These are phyloP conservation scores for Spatula versicolor DNA, from an alignment of 2,797 vertebrate species.

Conservation along the genomic window DNA sequence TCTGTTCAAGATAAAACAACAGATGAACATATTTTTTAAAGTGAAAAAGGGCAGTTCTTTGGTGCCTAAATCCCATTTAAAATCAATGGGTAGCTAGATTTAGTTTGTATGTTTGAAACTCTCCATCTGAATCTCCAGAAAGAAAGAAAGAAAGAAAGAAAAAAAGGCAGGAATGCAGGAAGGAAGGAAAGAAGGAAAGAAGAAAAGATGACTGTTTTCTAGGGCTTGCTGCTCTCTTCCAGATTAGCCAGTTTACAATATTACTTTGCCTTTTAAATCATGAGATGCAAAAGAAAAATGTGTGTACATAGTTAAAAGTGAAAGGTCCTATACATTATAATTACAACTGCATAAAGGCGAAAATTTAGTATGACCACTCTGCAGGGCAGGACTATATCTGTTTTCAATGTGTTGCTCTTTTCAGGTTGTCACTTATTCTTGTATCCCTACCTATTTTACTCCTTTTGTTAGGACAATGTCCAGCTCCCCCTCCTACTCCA, in stretches of 20 bases:
- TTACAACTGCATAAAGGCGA: neutral
- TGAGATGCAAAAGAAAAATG: neutral
- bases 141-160: neutral
- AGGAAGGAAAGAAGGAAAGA: neutral
- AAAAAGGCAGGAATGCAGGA: too few species aligned
- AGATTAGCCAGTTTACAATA: neutral
- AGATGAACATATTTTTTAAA: neutral
- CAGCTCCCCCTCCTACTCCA: neutral
- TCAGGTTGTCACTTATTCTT: neutral
- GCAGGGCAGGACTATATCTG: too few species aligned
- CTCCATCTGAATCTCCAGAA: neutral
- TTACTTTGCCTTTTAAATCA: neutral
- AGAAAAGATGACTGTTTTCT: neutral
- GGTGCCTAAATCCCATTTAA: neutral
- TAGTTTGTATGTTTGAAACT: neutral
- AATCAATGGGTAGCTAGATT: neutral
- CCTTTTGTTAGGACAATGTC: neutral
- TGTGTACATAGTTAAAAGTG: neutral
- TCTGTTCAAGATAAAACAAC: constrained; percentile 8
- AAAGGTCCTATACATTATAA: neutral
- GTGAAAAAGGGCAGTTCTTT: neutral
- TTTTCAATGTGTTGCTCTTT: neutral
- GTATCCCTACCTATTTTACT: neutral
- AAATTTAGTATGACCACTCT: neutral
- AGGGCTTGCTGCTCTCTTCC: neutral